Evolutionary conservation across 2,888 invertebrate genomes (phyloP), one percentile per base, ranked within the genome.

Genomic region (Linnaemya vulpina): DNA sequence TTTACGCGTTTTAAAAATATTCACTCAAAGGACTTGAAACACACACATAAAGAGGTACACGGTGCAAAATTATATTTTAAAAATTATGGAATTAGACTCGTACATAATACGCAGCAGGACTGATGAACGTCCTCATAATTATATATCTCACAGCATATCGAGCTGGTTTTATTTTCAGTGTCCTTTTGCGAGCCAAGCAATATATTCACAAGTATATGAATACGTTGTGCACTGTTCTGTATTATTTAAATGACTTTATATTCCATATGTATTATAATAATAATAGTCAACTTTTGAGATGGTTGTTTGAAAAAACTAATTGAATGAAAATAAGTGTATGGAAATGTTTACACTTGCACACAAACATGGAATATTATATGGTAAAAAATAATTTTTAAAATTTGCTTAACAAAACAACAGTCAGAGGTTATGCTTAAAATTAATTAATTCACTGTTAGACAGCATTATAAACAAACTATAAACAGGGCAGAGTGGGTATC

Each of bases 241-340:
- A 43, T 68, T 74, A 77, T 83, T 73, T 58, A 68, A 83, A 74
- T 43, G 53, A 51, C 65, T 83, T 67, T 71, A 53, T 68, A 73
- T 67, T 73, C 79, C 83, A 78, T 74, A 83, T 83, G 83, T 78
- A 74, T 78, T n/a, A 83, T 83, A 78, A 74, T 70, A 63, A 62
- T 73, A 67, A 73, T 70, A 74, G 74, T 53, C 73, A 68, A 78
- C 68, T 75, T 79, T 83, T 70, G 62, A 63, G 38, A 35, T 74
- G 60, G 30, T 65, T 62, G 58, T 49, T 49, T 55, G n/a, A n/a
- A 58, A 68, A 68, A 71, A 77, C 43, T 58, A 67, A 65, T 71
- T 71, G 40, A 20, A 63, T 40, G 40, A 65, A 55, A 65, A 35
- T 40, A 25, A 25, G 10, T 15, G 38, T 38, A 65, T 22, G 17